phyloP scores from a whole-genome alignment of 1,140 invertebrate species.

The Steinernema khuongi region DNA sequence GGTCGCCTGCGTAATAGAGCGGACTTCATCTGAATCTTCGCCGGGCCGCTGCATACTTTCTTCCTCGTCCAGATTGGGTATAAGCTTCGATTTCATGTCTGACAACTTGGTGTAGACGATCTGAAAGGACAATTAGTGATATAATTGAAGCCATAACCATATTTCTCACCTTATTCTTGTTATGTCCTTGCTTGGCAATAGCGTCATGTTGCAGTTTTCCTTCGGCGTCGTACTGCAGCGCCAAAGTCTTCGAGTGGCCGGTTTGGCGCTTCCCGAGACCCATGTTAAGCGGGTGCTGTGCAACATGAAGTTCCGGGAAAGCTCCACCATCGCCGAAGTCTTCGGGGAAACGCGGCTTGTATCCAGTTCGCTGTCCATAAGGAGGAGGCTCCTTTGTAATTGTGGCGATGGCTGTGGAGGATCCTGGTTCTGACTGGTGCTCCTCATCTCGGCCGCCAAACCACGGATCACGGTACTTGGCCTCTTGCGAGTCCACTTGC shows the following conservation, averaged over 20 bases:
- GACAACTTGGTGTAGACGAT: slow-evolving; percentile 90
- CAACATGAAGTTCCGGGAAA: slow-evolving; percentile 93
- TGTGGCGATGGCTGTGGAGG: slow-evolving; percentile 22
- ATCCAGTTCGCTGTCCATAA: slow-evolving; percentile 88
- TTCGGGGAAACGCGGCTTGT: slow-evolving; percentile 79
- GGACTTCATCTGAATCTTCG: slow-evolving; percentile 70
- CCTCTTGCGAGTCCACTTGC: slow-evolving; percentile 24
- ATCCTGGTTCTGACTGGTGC: not conserved
- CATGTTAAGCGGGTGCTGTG: slow-evolving; percentile 82
- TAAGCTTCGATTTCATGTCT: slow-evolving; percentile 83
- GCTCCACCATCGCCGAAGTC: slow-evolving; percentile 92
- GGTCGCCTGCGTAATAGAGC: slow-evolving; percentile 73
- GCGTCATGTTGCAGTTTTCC: slow-evolving; percentile 92
- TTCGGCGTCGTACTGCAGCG: slow-evolving; percentile 80
- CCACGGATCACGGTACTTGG: slow-evolving; percentile 45
- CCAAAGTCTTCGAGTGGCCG: slow-evolving; percentile 66
- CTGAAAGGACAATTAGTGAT: slow-evolving; percentile 61
- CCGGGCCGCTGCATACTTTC: slow-evolving; percentile 76
- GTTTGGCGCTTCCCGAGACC: slow-evolving; percentile 64
- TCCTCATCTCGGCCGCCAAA: slow-evolving; percentile 45
- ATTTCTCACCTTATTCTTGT: slow-evolving; percentile 77
- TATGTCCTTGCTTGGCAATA: slow-evolving; percentile 85
- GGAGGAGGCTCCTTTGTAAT: slow-evolving; percentile 67
- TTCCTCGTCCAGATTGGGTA: slow-evolving; percentile 69
- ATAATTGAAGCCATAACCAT: slow-evolving; percentile 18